Percentiles rank a stretch among this genome's conserved stretches.
phyloP scores from a whole-genome alignment of 2,888 invertebrate species.

The Strigamia crassipes region DNA sequence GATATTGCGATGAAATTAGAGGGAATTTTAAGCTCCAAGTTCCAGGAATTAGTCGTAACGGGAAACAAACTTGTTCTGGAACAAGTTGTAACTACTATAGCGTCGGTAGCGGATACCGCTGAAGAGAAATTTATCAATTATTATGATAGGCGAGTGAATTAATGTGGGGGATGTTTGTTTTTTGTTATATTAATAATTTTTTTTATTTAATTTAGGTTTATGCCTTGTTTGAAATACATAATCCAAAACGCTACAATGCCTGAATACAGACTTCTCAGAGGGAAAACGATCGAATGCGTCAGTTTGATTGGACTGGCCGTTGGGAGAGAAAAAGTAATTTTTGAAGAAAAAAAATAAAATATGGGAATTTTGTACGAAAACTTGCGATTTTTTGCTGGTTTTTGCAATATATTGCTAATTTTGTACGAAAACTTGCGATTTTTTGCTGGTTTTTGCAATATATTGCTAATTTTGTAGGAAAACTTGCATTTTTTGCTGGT shows the following conservation, averaged over 20 bases:
- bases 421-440: too few species aligned
- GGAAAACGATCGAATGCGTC: conserved; percentile 98
- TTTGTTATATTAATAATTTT: not conserved
- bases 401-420: too few species aligned
- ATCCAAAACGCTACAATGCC: conserved; percentile 89
- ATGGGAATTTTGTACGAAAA: not conserved
- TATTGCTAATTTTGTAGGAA: too few species aligned
- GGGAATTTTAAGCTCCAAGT: conserved; percentile 84
- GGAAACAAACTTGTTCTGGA: conserved; percentile 96
- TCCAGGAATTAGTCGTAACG: conserved; percentile 90
- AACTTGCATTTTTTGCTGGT: not conserved
- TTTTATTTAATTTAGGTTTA: conserved; percentile 65
- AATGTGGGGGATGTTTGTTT: not conserved
- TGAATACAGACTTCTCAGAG: conserved; percentile 87
- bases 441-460: not conserved
- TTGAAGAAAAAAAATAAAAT: too few species aligned
- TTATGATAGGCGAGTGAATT: conserved; percentile 73
- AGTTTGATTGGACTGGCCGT: conserved; percentile 85
- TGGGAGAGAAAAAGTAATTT: conserved; percentile 62
- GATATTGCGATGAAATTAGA: conserved; percentile 90
- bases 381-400: not conserved
- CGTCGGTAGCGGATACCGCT: conserved; percentile 96
- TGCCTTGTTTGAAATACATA: conserved; percentile 94
- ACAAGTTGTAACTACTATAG: conserved; percentile 98
- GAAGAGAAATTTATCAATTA: conserved; percentile 94